Base-by-base conservation (phyloP, 2,113 vertebrate genomes). In the Centropristis striata region DNA sequence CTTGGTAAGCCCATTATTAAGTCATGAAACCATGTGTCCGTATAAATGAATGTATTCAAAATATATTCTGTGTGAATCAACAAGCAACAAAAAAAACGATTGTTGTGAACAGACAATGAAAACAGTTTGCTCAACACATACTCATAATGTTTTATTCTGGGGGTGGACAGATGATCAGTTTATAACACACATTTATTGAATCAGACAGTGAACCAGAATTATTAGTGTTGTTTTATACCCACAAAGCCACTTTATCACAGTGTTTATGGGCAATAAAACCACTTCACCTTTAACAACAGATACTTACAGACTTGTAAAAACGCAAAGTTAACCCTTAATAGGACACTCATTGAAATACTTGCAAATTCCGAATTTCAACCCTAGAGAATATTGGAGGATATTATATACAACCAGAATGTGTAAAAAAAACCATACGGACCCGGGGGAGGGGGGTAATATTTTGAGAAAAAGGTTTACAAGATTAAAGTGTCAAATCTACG, bases 51-150 rank as follows among this genome's bases (percentile, higher is more conserved):
- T 39, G 13, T 57, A 71, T 5, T 46, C 13, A 47, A 58, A 58
- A 58, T 47, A 11, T 67, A 59, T 76, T 67, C 53, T 16, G 23
- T 55, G 32, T 61, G 41, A 83, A 32, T 63, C 32, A 63, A 63
- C 20, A 63, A 50, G 23, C 66, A 51, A n/a, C 39, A 51, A 69
- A 63, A 23, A 42, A 71, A 65, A 58, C 0, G 18, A 21, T 32
- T 6, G 47, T 2, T 66, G 67, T 60, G 46, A 77, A 66, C 37
- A 76, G 39, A 57, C 37, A 60, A 57, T 21, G 8, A 49, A 75
- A 15, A 23, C 25, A 44, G 23, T 44, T 10, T 55, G 27, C 41
- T 75, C 8, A n/a, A 58, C 32, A 11, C 16, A 66, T 15, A 59
- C 7, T 8, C 1, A 63, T 50, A 46, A 42, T 32, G 28, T 27